A percentile compares a stretch with the other conserved stretches of the same genome.
Conservation (phyloP, 64 coral and sea anemone genomes). For the Pocillopora verrucosa region DNA sequence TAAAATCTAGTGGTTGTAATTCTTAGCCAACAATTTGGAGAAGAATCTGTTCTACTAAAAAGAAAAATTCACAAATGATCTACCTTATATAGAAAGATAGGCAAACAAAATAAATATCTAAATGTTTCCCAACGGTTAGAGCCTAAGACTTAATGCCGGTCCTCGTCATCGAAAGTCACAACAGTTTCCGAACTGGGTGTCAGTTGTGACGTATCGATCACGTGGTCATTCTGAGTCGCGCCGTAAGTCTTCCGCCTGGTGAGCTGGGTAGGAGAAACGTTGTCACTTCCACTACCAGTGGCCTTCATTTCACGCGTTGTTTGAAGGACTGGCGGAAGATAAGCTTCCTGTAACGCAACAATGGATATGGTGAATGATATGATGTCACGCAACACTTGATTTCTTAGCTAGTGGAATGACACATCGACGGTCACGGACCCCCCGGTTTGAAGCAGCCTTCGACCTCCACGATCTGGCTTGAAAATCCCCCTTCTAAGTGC, state of each 20-base stretch:
- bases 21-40: too few species aligned
- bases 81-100: background rate
- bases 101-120: background rate
- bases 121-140: background rate
- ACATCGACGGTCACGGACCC: background rate
- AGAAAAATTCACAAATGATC: background rate
- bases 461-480: too few species aligned
- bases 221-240: slow-evolving; percentile 70
- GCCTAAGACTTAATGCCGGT: background rate
- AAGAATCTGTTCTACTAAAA: too few species aligned
- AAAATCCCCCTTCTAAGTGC: too few species aligned
- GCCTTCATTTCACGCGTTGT: slow-evolving; percentile 52
- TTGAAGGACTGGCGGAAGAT: slow-evolving; percentile 88
- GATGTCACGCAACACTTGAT: background rate
- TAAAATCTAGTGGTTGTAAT: too few species aligned
- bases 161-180: slow-evolving; percentile 69
- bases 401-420: background rate
- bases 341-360: slow-evolving; percentile 75
- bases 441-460: too few species aligned
- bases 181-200: slow-evolving; percentile 86
- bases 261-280: slow-evolving; percentile 70
- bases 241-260: slow-evolving; percentile 88
- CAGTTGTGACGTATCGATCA: slow-evolving; percentile 81
- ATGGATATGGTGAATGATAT: background rate
- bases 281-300: slow-evolving; percentile 20